Evolutionary conservation across 2,797 vertebrate species (phyloP).

Genomic region (Tarsius wallacei): DNA sequence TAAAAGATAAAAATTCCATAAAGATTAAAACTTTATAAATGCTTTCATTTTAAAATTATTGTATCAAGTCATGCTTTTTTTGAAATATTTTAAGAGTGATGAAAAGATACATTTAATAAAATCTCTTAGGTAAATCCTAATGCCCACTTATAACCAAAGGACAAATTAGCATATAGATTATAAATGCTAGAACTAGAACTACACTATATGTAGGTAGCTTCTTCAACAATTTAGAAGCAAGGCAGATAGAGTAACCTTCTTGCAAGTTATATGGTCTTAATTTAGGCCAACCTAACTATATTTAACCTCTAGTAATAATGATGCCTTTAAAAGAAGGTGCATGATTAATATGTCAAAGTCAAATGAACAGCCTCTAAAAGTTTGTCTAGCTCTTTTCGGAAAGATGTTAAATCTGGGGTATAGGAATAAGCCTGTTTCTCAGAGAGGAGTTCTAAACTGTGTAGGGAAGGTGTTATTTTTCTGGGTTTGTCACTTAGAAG

Average conservation of each 20-base stretch:
- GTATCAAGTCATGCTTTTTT: slow-evolving; percentile 36
- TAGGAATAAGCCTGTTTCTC: background rate
- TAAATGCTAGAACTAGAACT: background rate
- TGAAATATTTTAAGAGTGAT: slow-evolving; percentile 63
- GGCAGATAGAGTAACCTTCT: background rate
- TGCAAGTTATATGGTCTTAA: background rate
- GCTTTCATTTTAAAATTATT: slow-evolving; percentile 67
- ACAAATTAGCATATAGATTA: background rate
- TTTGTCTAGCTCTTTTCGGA: background rate
- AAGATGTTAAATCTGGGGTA: background rate
- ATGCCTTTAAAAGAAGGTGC: background rate
- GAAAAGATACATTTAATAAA: slow-evolving; percentile 31
- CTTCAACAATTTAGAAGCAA: background rate
- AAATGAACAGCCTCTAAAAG: background rate
- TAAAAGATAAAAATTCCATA: background rate
- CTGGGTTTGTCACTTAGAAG: slow-evolving; percentile 13
- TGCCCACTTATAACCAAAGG: slow-evolving; percentile 17
- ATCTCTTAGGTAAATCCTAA: background rate
- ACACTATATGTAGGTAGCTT: background rate
- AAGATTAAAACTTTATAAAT: slow-evolving; percentile 25
- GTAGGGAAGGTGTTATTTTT: background rate
- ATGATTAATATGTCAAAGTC: background rate
- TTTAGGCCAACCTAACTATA: background rate
- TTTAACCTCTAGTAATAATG: slow-evolving; percentile 45
- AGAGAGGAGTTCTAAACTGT: background rate